Base-by-base conservation (phyloP, 2,888 invertebrate species). In the Caenorhabditis sp. region DNA sequence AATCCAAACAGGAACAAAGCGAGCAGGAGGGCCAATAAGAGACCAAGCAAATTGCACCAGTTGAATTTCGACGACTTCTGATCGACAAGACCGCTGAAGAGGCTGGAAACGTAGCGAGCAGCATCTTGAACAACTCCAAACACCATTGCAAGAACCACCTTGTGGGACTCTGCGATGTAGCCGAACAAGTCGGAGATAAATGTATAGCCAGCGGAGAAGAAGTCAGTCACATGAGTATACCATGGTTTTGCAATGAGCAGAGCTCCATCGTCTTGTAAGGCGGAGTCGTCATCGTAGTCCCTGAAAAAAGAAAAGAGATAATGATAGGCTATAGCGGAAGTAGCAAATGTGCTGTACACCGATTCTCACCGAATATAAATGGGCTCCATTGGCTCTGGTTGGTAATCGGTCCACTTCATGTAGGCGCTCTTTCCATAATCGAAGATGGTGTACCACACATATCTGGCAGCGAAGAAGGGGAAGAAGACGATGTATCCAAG, bases 381-480 rank as follows among this genome's bases (percentile, higher is more conserved):
- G 6, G 69, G n/a, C 41, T 77, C 76, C 68, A 68, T 69, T 6
- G 69, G 12, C 6, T 26, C 8, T 16, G 38, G 68, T 5, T 68
- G 49, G 22, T 47, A 68, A 26, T 77, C 28, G 38, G 69, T 51
- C 12, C 24, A 1, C 12, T 69, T 59, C 76, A 77, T 77, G 31
- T 69, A 69, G 1, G 69, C 59, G 31, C 76, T 77, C 61, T 51
- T 61, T 61, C 68, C 69, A 51, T 77, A 77, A 24, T 77, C 76
- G 28, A 28, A 51, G 22, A 77, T 38, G 0, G 61, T 69, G 54
- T 77, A 77, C 35, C 41, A 47, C 10, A 76, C 19, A 24, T 76
- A 49, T 31, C 44, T 41, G 10, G 66, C 47, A 8, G 66, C 59
- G 5, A 59, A 35, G 31, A 68, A 49, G 14, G 76, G 76, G 24